Base-by-base conservation (phyloP, 2,113 vertebrate species). In the Corythoichthys intestinalis region DNA sequence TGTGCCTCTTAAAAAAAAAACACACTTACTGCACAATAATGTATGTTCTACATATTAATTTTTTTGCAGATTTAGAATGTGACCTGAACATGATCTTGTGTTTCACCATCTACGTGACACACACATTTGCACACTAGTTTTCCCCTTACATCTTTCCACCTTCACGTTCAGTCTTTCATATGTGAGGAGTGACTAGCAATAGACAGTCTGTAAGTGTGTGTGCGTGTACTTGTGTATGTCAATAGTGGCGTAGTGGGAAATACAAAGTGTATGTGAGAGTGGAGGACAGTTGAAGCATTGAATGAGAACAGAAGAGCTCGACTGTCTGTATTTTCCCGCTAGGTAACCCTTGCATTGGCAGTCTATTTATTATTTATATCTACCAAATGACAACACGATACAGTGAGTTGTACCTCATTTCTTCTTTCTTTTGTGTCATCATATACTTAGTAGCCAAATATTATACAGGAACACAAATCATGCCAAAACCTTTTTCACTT, bases 251-350 rank as follows among this genome's bases (percentile, higher is more conserved):
- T 84, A 83, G 88, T 90, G 88, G 88, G 83, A 90, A 90, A 90
- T 90, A 90, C 86, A 87, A 87, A 88, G 86, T 76, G 60, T 90
- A 88, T 47, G 83, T 90, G 88, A 90, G 85, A 77, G 83, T 68
- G 64, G 72, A 77, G 73, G 75, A 77, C 56, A 69, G 70, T 47
- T 69, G 58, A 73, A 35, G 68, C 56, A 71, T 63, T 38, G 49
- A 72, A 73, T 34, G 74, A 77, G 76, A 59, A 85, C 66, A 85
- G 77, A 83, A 73, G 39, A 70, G 68, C 61, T 75, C 68, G 61
- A 86, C 74, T 74, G 34, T 75, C 20, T 60, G 28, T 39, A 8
- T 41, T 60, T 59, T 37, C 38, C 17, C 60, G 15, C 60, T 39
- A 62, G n/a, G 60, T 62, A 58, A 58, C 34, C 56, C 56, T 58